Percentiles rank a stretch among this genome's conserved stretches.
Conservation (phyloP, 2,888 invertebrate species). For the Allygus modestus region DNA sequence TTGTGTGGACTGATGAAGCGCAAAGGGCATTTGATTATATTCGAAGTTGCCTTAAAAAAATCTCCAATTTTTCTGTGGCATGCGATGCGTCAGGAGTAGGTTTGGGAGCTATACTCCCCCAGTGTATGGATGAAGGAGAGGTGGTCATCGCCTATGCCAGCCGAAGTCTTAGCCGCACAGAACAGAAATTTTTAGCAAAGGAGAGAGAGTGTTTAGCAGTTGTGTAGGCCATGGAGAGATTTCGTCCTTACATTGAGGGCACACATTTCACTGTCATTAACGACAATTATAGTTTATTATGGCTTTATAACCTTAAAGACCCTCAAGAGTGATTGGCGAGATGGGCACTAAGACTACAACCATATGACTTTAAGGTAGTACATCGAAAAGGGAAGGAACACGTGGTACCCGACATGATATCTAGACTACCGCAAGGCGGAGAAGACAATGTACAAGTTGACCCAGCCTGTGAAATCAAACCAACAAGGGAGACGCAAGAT, state of each 20-base stretch:
- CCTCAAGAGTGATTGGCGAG: not conserved
- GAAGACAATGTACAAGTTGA: too few species aligned
- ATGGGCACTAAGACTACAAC: not conserved
- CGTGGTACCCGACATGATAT: not conserved
- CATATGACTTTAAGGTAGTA: not conserved
- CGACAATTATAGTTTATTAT: too few species aligned
- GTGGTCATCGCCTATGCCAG: conserved; percentile 69
- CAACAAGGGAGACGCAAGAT: not conserved
- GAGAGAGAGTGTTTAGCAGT: too few species aligned
- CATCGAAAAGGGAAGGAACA: conserved; percentile 19
- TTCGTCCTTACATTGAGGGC: too few species aligned
- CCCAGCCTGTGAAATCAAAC: not conserved
- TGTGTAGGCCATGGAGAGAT: too few species aligned
- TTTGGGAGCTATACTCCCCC: conserved; percentile 66
- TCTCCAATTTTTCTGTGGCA: conserved; percentile 63
- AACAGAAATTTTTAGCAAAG: too few species aligned
- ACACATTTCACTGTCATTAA: too few species aligned
- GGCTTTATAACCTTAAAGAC: too few species aligned
- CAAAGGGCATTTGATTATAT: conserved; percentile 50
- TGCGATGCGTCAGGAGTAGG: conserved; percentile 65
- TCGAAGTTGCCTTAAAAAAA: not conserved
- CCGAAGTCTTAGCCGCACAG: conserved; percentile 54
- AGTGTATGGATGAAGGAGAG: conserved; percentile 66
- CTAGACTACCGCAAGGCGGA: not conserved
- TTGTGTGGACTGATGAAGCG: conserved; percentile 32